Evolutionary conservation across 2,888 invertebrate genomes (phyloP).

Genomic region (Trichogramma dendrolimi): DNA sequence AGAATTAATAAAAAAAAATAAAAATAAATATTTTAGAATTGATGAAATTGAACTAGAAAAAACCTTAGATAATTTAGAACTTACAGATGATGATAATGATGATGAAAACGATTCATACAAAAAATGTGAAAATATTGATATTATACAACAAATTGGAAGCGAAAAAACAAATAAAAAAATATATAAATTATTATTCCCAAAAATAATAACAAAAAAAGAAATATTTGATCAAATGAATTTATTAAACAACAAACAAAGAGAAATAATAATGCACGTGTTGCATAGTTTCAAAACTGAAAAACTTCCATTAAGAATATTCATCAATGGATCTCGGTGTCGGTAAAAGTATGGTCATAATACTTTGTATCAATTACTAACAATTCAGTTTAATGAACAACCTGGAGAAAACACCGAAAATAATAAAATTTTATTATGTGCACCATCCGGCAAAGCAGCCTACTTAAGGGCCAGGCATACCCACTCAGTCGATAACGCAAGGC

Average conservation of each 20-base stretch:
- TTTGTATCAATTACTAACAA: conserved; percentile 13
- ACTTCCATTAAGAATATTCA: conserved; percentile 11
- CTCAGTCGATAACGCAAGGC: no score
- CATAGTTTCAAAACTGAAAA: conserved; percentile 9
- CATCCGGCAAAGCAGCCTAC: conserved; percentile 36
- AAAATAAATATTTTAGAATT: conserved; percentile 6
- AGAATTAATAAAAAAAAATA: conserved; percentile 10
- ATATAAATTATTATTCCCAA: neutral
- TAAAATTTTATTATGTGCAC: conserved; percentile 32
- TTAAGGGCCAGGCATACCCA: conserved; percentile 29
- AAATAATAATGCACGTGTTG: conserved; percentile 12
- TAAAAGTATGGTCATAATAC: conserved; percentile 31
- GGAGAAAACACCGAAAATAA: conserved; percentile 29
- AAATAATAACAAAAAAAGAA: conserved; percentile 8
- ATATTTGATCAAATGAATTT: neutral
- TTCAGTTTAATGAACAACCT: conserved; percentile 7
- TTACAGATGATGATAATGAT: neutral
- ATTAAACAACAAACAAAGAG: neutral
- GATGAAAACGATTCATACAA: conserved; percentile 1
- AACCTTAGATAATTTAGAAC: conserved; percentile 11
- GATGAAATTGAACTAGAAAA: conserved; percentile 15
- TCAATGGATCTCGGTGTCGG: conserved; percentile 18
- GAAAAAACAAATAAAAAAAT: neutral
- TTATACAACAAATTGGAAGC: neutral
- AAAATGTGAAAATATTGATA: conserved; percentile 11